Percentiles rank a stretch among this genome's conserved stretches.
phyloP scores from a whole-genome alignment of 2,113 vertebrate genomes.

The Etheostoma cragini region DNA sequence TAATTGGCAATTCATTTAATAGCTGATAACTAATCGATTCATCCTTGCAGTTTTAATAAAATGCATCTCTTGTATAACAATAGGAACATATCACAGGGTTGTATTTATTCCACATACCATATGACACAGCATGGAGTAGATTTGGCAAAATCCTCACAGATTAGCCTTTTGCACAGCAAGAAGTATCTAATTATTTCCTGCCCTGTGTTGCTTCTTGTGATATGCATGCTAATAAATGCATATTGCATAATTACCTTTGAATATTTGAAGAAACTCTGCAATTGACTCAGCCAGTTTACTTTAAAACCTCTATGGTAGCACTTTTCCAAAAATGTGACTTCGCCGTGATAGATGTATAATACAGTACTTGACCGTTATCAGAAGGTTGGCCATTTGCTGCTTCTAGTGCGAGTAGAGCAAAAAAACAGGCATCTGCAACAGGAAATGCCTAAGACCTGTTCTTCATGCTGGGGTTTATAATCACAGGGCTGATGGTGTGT shows the following conservation, averaged over 20 bases:
- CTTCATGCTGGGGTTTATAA: slow-evolving; percentile 21
- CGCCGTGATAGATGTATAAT: neutral
- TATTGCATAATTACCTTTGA: slow-evolving; percentile 66
- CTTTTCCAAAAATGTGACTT: slow-evolving; percentile 16
- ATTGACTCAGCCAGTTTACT: slow-evolving; percentile 66
- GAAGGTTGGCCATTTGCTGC: neutral
- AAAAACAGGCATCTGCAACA: neutral
- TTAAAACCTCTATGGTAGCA: slow-evolving; percentile 26
- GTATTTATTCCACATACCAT: slow-evolving; percentile 1
- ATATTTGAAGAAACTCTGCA: slow-evolving; percentile 51
- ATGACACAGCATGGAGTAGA: slow-evolving; percentile 18
- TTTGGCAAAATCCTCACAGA: slow-evolving; percentile 39
- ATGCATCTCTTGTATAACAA: neutral
- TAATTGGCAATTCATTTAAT: no score
- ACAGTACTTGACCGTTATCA: neutral
- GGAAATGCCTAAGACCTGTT: slow-evolving; percentile 24
- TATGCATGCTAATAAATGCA: slow-evolving; percentile 56
- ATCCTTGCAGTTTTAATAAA: no score
- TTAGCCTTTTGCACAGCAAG: slow-evolving; percentile 53
- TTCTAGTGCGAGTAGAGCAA: neutral
- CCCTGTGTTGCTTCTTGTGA: slow-evolving; percentile 48
- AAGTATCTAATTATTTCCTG: slow-evolving; percentile 58
- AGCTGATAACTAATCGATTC: no score
- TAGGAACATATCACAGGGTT: neutral
- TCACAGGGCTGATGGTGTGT: neutral